Conservation (phyloP, 1,140 invertebrate species). For the Halyomorpha halys region DNA sequence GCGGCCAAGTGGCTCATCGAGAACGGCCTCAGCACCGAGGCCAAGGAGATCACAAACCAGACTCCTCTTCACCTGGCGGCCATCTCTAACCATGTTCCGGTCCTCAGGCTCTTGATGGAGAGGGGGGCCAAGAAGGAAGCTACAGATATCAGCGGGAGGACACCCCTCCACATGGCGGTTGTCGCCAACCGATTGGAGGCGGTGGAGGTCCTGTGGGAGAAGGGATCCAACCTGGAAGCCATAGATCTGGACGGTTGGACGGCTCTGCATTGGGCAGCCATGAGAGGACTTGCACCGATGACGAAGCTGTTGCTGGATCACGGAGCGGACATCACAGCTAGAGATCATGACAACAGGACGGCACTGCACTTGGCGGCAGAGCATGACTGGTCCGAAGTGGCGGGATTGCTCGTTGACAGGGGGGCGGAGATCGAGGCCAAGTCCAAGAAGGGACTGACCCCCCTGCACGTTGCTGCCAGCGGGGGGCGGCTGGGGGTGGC, state of each 20-base stretch:
- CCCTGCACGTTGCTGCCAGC: no score
- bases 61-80: conserved; percentile 1
- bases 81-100: not conserved
- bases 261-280: not conserved
- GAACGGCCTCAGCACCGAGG: not conserved
- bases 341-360: no score
- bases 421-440: no score
- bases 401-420: no score
- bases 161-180: not conserved
- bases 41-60: not conserved
- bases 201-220: not conserved
- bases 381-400: no score
- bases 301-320: no score
- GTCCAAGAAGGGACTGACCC: no score
- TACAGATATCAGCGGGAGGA: not conserved
- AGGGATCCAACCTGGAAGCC: not conserved
- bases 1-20: not conserved
- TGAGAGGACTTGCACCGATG: not conserved
- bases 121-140: not conserved
- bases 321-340: no score
- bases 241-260: not conserved
- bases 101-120: not conserved
- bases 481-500: no score
- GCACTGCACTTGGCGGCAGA: no score
- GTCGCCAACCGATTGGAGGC: not conserved